Evolutionary conservation across 2,113 vertebrate genomes (phyloP), one percentile per base, ranked within the genome.

Genomic region (Lepisosteus osseus): DNA sequence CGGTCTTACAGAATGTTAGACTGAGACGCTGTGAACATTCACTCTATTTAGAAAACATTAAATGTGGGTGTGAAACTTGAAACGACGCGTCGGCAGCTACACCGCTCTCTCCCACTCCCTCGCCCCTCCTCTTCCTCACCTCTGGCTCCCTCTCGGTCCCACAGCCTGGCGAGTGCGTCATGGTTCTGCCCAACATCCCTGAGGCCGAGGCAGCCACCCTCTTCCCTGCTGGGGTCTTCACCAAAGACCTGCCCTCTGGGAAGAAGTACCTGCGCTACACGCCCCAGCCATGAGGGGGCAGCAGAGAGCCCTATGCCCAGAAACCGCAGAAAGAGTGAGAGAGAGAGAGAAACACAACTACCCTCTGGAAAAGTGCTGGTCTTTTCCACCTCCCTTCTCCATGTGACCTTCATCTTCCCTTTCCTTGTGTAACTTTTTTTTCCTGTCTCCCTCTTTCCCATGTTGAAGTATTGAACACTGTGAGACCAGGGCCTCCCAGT

Each of bases 251-350:
- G 45, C 97, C 96, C 0, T 99, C 97, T 0, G 95, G 95, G 83
- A 98, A 97, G 85, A 95, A 92, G 43, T 99, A 99, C 85, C 85
- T 99, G 77, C 96, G 97, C 61, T 98, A 94, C 78, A 98, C 97
- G 0, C 94, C 94, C 0, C 92, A 97, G 74, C 93, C 91, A 0
- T 94, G 85, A 90, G 29, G 3, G 12, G 42, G 76, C 3, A 57
- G 56, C 6, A 6, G 3, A 45, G 4, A n/a, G 8, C 66, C 13
- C 3, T 43, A 41, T 54, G 51, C 43, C 70, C 15, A 3, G 11
- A 8, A n/a, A 54, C 5, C n/a, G 0, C 14, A 7, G 6, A 29
- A 11, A 42, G 42, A 42, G 7, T 65, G 63, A 44, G 42, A 65
- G 13, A 65, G 14, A 72, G 70, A 72, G 45, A 68, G 71, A 12